Evolutionary conservation across 2,113 vertebrate genomes (phyloP).

Genomic region (Puffinus mauretanicus): DNA sequence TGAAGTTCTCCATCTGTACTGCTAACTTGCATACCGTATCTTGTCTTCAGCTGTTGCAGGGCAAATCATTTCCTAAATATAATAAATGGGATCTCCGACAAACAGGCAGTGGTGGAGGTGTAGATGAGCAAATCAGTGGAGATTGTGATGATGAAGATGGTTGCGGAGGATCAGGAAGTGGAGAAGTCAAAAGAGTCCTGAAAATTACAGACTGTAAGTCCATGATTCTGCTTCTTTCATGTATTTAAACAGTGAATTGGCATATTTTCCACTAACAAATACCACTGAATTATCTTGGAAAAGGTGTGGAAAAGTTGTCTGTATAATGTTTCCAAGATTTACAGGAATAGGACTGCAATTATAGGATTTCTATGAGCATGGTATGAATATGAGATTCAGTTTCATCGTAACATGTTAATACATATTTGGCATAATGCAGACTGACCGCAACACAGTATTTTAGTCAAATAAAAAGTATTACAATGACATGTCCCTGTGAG

Average conservation of each 20-base stretch:
- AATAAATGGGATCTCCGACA: slow-evolving; percentile 77
- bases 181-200: slow-evolving; percentile 69
- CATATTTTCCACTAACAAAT: background rate
- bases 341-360: background rate
- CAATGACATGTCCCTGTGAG: background rate
- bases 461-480: background rate
- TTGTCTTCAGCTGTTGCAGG: slow-evolving; percentile 78
- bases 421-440: background rate
- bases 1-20: background rate
- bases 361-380: background rate
- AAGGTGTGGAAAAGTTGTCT: background rate
- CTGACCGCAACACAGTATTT: background rate
- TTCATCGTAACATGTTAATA: background rate
- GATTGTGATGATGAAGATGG: slow-evolving; percentile 90
- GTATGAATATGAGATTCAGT: background rate
- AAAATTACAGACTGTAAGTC: slow-evolving; percentile 82
- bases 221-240: background rate
- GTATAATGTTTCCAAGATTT: background rate
- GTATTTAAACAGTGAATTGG: background rate
- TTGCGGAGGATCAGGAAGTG: slow-evolving; percentile 81
- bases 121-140: slow-evolving; percentile 77
- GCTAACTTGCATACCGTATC: background rate
- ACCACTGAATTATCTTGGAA: background rate
- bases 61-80: slow-evolving; percentile 78
- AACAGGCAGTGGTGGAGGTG: slow-evolving; percentile 77